These are phyloP conservation scores for Coluber constrictor DNA, from an alignment of 2,797 vertebrate genomes.

Conservation along the genomic window DNA sequence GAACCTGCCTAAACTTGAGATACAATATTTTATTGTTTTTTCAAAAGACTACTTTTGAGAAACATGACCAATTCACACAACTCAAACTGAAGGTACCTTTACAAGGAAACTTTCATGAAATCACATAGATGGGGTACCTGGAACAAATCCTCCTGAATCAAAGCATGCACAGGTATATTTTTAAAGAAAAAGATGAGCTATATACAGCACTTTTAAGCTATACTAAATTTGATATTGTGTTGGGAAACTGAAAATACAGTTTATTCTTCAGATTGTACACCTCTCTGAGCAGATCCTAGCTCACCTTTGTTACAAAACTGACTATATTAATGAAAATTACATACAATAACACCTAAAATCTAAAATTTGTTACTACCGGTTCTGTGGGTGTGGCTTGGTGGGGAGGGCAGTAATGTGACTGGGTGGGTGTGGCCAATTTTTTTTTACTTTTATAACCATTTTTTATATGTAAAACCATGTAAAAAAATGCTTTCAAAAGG, in stretches of 20 bases:
- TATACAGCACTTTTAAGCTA: not conserved
- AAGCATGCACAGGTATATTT: not conserved
- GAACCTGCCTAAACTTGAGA: not conserved
- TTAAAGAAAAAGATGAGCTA: not conserved
- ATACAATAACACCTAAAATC: no score
- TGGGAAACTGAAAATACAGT: not conserved
- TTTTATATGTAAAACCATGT: no score
- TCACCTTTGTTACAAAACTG: not conserved
- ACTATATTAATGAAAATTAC: not conserved
- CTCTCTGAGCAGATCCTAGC: not conserved
- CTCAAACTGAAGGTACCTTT: not conserved
- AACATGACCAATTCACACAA: not conserved
- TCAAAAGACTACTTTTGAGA: not conserved
- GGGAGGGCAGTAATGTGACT: no score
- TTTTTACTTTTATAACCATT: no score
- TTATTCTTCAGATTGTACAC: not conserved
- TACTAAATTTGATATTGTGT: not conserved
- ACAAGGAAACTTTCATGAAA: not conserved
- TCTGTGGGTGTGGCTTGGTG: no score
- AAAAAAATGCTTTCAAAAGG: no score
- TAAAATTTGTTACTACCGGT: no score
- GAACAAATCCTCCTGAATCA: not conserved
- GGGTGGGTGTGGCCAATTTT: no score
- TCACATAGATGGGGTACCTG: not conserved
- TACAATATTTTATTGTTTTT: not conserved